phyloP scores from a whole-genome alignment of 2,113 vertebrate species.

The Alethe castanea region DNA sequence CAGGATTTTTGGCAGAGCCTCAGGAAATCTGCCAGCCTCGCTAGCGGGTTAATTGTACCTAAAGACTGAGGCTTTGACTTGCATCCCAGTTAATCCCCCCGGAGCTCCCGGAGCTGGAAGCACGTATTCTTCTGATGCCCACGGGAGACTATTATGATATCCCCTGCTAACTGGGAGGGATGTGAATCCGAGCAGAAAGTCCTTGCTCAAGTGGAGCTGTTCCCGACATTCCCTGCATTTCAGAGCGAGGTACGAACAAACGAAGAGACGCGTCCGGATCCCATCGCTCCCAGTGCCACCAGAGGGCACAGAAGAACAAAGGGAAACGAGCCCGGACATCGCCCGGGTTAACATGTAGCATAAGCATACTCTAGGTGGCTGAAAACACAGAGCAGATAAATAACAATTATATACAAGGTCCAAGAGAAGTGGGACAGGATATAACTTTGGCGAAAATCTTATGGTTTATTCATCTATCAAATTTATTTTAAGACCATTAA shows the following conservation, averaged over 20 bases:
- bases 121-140: background rate
- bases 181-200: background rate
- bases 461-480: background rate
- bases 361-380: background rate
- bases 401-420: background rate
- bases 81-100: background rate
- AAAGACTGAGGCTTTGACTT: slow-evolving; percentile 1
- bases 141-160: background rate
- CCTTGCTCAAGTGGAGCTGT: background rate
- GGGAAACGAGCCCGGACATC: background rate
- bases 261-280: background rate
- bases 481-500: background rate
- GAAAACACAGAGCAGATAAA: background rate
- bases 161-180: background rate
- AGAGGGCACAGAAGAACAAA: slow-evolving; percentile 69
- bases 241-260: background rate
- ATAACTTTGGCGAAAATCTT: background rate
- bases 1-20: slow-evolving; percentile 9
- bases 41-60: slow-evolving; percentile 22
- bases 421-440: background rate
- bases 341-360: background rate
- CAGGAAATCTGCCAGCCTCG: slow-evolving; percentile 1
- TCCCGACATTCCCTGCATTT: background rate
- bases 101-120: background rate
- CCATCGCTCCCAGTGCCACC: slow-evolving; percentile 33